phyloP scores from a whole-genome alignment of 2,797 vertebrate genomes.

The Centroberyx gerrardi region DNA sequence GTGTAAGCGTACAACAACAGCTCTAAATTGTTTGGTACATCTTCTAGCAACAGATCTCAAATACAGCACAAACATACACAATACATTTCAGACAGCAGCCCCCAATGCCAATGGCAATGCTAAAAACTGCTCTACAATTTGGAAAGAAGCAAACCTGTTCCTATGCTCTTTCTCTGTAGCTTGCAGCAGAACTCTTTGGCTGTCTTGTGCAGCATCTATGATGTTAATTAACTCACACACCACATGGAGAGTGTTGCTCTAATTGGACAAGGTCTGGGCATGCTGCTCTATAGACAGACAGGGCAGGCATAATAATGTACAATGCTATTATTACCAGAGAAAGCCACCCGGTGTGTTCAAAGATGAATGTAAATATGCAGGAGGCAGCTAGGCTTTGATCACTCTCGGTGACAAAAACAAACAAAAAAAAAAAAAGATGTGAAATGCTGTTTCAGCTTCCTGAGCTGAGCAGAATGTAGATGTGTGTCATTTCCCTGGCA shows the following conservation, averaged over 20 bases:
- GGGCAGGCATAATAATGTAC: conserved; percentile 69
- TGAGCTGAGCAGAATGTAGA: conserved; percentile 9
- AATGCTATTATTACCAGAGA: conserved; percentile 67
- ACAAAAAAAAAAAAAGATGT: conserved; percentile 4
- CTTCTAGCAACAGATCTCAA: conserved; percentile 42
- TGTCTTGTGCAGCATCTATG: conserved; percentile 66
- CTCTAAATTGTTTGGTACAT: background rate
- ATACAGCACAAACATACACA: conserved; percentile 38
- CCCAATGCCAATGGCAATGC: conserved; percentile 27
- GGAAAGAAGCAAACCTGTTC: conserved; percentile 41
- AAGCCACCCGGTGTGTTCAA: conserved; percentile 59
- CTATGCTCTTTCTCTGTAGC: conserved; percentile 33
- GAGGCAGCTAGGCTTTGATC: conserved; percentile 66
- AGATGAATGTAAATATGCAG: conserved; percentile 65
- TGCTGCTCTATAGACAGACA: conserved; percentile 61
- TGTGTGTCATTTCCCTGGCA: conserved; percentile 37
- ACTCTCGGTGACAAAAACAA: conserved; percentile 26
- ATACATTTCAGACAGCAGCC: background rate
- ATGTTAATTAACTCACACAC: conserved; percentile 77
- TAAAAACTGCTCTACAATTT: conserved; percentile 30
- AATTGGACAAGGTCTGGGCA: conserved; percentile 81
- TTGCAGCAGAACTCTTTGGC: conserved; percentile 52
- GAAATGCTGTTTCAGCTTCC: conserved; percentile 43
- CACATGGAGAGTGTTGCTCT: conserved; percentile 75
- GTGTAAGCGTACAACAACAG: conserved; percentile 16